Base-by-base conservation (phyloP, 2,113 vertebrate genomes). In the Phainopepla nitens region DNA sequence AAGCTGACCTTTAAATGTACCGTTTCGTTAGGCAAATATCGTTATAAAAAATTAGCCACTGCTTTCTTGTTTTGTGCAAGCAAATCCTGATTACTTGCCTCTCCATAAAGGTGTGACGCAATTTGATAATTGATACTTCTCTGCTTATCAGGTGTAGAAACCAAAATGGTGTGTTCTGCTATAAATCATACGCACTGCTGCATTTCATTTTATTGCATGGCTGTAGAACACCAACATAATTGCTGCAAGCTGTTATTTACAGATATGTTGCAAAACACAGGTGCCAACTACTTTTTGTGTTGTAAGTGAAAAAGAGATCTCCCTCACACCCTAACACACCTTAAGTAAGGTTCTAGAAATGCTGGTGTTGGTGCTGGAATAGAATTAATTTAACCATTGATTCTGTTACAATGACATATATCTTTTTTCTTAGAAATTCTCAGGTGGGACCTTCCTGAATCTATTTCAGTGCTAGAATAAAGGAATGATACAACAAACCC, bases 221-320 rank as follows among this genome's bases (percentile, higher is more conserved):
- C 89, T 93, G 86, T 79, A 82, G 92, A 97, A 93, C 87, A 87
- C 85, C 80, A 95, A 76, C 60, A 41, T 97, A 97, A 98, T 96
- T 97, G 93, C 89, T 94, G 51, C 95, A 96, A 97, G 97, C 93
- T 97, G 91, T 95, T 98, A 96, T 97, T 98, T 96, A 96, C 93
- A 97, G 92, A 96, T 94, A 81, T 18, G 44, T 39, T 13, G 85
- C 5, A 68, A 97, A 90, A 96, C 44, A 35, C 49, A 96, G 89
- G 91, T 97, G 96, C 69, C 58, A 96, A 95, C 71, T 65, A 66
- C 60, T 93, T 97, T 95, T 93, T 95, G 71, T 84, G 41, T 54
- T 89, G 20, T 31, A 76, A 79, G 70, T 81, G 75, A 92, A 95
- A 91, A 77, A 25, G 69, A 92, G 51, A 75, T 23, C 69, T 95